A percentile compares a stretch with the other conserved stretches of the same genome.
phyloP scores from a whole-genome alignment of 1,140 invertebrate species.

The Diorhabda elongata region DNA sequence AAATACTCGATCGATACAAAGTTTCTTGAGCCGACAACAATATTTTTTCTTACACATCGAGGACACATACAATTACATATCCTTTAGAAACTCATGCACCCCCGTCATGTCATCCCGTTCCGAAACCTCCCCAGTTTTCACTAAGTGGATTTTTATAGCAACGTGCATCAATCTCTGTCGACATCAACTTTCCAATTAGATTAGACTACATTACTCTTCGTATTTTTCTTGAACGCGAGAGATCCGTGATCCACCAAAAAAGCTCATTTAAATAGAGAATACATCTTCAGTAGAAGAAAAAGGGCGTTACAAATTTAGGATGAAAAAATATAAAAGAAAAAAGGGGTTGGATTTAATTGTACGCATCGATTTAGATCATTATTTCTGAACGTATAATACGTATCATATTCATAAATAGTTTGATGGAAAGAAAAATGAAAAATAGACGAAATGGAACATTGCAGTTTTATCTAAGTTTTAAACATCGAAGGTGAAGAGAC shows the following conservation, averaged over 20 bases:
- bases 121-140: conserved; percentile 1
- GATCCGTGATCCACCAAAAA: conserved; percentile 9
- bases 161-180: conserved; percentile 18
- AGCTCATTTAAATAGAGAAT: conserved; percentile 19
- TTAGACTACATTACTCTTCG: conserved; percentile 19
- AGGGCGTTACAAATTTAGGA: conserved; percentile 7
- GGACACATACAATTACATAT: background rate
- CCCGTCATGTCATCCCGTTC: background rate
- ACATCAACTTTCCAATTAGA: conserved; percentile 19
- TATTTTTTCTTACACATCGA: background rate
- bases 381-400: background rate
- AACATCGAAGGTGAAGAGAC: no score
- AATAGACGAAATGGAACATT: no score
- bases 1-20: no score
- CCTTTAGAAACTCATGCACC: conserved; percentile 7
- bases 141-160: conserved; percentile 14
- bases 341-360: background rate
- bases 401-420: no score
- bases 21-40: no score
- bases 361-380: background rate
- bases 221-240: conserved; percentile 14
- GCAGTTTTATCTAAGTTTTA: no score
- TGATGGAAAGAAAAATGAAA: no score
- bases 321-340: background rate
- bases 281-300: conserved; percentile 27